These are phyloP conservation scores for Heteromormyrus szaboi DNA, from an alignment of 2,797 vertebrate species.

Conservation along the genomic window DNA sequence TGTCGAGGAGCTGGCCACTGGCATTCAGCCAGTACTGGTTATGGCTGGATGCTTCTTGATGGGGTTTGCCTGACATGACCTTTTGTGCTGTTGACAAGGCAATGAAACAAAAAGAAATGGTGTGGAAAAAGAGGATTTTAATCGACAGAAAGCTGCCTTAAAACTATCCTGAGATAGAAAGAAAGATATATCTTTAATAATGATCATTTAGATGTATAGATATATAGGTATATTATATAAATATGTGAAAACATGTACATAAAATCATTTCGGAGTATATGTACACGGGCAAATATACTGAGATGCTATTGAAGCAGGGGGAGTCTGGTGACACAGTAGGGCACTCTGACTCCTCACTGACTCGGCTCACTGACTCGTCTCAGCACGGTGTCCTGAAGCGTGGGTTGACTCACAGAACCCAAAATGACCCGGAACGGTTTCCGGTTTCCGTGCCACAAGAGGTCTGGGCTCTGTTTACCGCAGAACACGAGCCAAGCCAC, in stretches of 20 bases:
- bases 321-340: constrained; percentile 22
- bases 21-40: constrained; percentile 44
- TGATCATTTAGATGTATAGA: constrained; percentile 50
- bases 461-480: constrained; percentile 35
- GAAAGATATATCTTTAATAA: constrained; percentile 74
- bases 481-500: constrained; percentile 39
- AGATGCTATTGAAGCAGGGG: constrained; percentile 1
- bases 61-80: constrained; percentile 71
- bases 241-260: constrained; percentile 85
- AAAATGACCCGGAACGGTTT: constrained; percentile 2
- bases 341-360: constrained; percentile 10
- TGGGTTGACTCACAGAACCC: constrained; percentile 16
- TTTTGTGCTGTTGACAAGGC: constrained; percentile 57
- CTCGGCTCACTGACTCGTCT: constrained; percentile 16
- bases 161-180: constrained; percentile 80
- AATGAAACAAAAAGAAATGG: constrained; percentile 64
- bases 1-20: constrained; percentile 41
- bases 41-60: constrained; percentile 61
- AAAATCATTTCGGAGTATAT: constrained; percentile 74
- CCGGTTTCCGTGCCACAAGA: constrained; percentile 22
- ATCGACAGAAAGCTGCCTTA: constrained; percentile 95
- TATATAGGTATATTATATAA: constrained; percentile 59
- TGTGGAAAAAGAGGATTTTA: constrained; percentile 65
- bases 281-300: constrained; percentile 65
- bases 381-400: constrained; percentile 18